phyloP scores from a whole-genome alignment of 2,113 vertebrate species.

The Dicaeum eximium region DNA sequence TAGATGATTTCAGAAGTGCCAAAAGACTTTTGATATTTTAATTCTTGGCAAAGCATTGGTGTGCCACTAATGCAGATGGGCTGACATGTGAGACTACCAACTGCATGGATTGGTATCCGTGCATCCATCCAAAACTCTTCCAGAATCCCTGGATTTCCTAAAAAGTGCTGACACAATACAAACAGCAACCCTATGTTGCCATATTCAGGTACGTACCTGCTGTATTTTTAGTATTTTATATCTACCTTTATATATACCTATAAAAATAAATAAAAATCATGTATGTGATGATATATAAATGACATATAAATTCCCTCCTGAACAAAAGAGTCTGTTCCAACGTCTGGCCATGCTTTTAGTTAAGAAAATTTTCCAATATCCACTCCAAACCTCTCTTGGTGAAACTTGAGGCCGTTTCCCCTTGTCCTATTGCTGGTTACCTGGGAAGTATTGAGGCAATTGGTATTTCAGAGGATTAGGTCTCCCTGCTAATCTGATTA shows the following conservation, averaged over 20 bases:
- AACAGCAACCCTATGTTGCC: background rate
- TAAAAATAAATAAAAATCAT: background rate
- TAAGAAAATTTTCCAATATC: background rate
- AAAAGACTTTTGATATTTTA: background rate
- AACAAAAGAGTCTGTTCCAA: background rate
- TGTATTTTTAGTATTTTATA: background rate
- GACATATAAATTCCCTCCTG: background rate
- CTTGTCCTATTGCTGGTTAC: background rate
- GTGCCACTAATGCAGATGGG: background rate
- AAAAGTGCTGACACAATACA: background rate
- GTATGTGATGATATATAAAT: background rate
- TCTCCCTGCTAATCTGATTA: background rate
- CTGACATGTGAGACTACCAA: background rate
- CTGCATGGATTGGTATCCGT: too few relatives aligned
- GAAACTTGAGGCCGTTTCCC: fast-evolving
- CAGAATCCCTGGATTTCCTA: background rate
- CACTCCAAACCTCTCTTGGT: too few relatives aligned
- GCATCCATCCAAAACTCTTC: background rate
- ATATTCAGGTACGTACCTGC: background rate
- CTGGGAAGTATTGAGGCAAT: background rate
- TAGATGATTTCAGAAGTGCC: background rate
- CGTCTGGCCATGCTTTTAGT: background rate
- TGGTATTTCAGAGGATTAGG: background rate
- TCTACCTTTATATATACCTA: background rate
- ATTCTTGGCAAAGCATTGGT: background rate